phyloP scores from a whole-genome alignment of 2,113 vertebrate genomes.

The Falco punctatus region DNA sequence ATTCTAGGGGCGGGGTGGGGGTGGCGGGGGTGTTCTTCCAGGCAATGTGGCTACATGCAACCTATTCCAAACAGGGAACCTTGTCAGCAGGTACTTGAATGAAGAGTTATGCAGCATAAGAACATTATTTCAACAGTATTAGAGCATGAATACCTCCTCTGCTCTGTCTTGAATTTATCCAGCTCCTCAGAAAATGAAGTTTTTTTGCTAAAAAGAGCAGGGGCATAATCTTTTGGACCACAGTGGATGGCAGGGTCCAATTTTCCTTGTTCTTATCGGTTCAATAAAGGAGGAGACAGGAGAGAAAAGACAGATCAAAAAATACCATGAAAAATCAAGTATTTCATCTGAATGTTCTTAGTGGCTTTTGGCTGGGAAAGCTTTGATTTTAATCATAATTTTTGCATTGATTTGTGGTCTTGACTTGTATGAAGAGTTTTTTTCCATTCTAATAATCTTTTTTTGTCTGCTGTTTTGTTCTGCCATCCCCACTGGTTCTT shows the following conservation, averaged over 20 bases:
- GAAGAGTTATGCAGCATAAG: conserved; percentile 27
- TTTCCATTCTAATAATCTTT: not conserved
- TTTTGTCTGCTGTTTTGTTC: not conserved
- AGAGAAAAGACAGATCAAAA: not conserved
- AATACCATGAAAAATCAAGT: not conserved
- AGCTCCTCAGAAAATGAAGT: conserved; percentile 16
- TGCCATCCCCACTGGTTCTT: not conserved
- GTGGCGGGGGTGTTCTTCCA: not conserved
- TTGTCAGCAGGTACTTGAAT: conserved; percentile 36
- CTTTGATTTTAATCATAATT: not conserved
- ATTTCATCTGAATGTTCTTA: not conserved
- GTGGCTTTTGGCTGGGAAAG: not conserved
- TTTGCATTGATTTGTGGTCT: not conserved
- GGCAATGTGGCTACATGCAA: not conserved
- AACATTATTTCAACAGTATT: conserved; percentile 37
- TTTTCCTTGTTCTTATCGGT: not conserved
- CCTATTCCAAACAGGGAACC: not conserved
- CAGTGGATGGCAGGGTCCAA: not conserved
- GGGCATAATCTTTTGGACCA: not conserved
- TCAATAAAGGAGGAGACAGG: not conserved
- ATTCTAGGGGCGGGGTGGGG: not conserved
- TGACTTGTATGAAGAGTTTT: not conserved
- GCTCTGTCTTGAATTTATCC: not conserved
- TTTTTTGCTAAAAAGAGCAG: not conserved
- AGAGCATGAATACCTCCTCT: conserved; percentile 5